Evolutionary conservation across 2,888 invertebrate genomes (phyloP).

Genomic region (Parnassius apollo): DNA sequence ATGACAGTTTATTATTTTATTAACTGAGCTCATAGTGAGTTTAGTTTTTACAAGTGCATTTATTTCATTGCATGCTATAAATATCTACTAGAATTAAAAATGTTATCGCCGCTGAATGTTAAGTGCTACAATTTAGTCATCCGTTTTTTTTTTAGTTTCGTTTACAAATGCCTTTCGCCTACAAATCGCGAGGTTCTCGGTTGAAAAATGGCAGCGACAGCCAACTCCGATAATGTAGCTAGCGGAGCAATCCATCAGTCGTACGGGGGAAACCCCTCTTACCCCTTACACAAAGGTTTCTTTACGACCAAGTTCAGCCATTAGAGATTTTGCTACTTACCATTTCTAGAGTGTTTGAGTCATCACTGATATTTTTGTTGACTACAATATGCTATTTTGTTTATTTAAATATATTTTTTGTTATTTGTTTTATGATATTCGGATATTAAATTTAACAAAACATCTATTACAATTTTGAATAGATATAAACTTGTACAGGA

Average conservation of each 20-base stretch:
- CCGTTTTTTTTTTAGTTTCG: conserved; percentile 24
- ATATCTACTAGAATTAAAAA: conserved; percentile 4
- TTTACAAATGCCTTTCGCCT: conserved; percentile 29
- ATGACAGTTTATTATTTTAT: too few species aligned
- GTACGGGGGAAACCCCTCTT: conserved; percentile 38
- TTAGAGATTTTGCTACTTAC: conserved; percentile 26
- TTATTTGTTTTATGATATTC: too few species aligned
- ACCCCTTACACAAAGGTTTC: conserved; percentile 35
- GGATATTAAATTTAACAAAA: too few species aligned
- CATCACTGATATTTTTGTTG: conserved; percentile 10
- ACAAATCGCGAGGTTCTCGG: conserved; percentile 46
- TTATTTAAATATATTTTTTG: neutral
- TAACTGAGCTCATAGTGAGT: too few species aligned
- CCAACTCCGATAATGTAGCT: conserved; percentile 61
- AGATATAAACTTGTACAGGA: too few species aligned
- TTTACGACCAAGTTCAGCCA: conserved; percentile 31
- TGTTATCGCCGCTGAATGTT: conserved; percentile 8
- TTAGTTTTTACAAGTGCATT: too few species aligned
- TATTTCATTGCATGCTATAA: too few species aligned
- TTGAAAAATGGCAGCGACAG: conserved; percentile 60
- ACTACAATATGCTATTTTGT: conserved; percentile 3
- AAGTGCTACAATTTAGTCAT: conserved; percentile 13
- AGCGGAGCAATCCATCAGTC: conserved; percentile 57
- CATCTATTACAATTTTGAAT: too few species aligned
- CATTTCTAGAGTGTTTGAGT: conserved; percentile 13